Evolutionary conservation across 2,113 vertebrate species (phyloP).

Genomic region (Oxygymnocypris stewartii): DNA sequence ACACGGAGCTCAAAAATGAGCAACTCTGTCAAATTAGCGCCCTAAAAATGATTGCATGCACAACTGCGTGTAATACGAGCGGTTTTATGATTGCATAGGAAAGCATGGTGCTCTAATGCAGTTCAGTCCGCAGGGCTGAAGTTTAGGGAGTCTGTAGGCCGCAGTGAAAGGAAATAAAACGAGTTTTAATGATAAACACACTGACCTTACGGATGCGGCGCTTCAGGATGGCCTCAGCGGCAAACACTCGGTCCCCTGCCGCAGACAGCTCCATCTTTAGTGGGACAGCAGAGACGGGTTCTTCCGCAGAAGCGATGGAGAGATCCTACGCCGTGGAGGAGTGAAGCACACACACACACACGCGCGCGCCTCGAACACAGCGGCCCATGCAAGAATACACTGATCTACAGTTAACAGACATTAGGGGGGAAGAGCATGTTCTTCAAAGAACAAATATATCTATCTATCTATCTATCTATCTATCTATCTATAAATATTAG

Average conservation of each 20-base stretch:
- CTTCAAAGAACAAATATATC: neutral
- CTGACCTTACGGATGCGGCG: constrained; percentile 92
- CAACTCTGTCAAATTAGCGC: too few relatives aligned
- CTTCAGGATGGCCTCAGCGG: constrained; percentile 93
- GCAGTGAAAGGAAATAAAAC: constrained; percentile 11
- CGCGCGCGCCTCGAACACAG: neutral
- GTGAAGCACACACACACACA: constrained; percentile 10
- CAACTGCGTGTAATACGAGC: neutral
- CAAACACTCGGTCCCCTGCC: constrained; percentile 92
- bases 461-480: too few relatives aligned
- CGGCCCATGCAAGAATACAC: neutral
- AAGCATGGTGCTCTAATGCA: constrained; percentile 26
- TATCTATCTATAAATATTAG: neutral
- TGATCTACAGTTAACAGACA: neutral
- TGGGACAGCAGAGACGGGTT: constrained; percentile 34
- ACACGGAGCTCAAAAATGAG: neutral
- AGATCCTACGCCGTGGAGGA: constrained; percentile 40
- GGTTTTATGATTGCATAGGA: neutral
- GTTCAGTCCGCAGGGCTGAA: constrained; percentile 33
- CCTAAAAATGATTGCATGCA: neutral
- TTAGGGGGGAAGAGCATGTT: neutral
- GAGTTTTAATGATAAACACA: neutral
- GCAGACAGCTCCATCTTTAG: constrained; percentile 91
- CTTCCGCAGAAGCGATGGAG: constrained; percentile 30
- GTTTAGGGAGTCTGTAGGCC: constrained; percentile 51